phyloP scores from a whole-genome alignment of 1,140 invertebrate genomes.

The Eciton burchellii region DNA sequence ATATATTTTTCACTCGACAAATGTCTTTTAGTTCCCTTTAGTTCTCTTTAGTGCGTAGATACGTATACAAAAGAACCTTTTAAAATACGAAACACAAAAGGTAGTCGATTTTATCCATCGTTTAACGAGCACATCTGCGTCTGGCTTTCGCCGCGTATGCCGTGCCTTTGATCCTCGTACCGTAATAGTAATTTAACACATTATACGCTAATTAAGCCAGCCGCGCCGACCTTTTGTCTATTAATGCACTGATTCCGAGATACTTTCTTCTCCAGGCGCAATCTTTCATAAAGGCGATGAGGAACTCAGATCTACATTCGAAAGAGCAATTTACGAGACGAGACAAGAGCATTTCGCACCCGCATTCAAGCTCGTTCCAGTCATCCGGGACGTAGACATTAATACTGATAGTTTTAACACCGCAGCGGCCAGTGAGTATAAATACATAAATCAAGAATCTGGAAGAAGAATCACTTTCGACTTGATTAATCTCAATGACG shows the following conservation, averaged over 20 bases:
- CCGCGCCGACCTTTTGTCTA: not conserved
- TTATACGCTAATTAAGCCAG: not conserved
- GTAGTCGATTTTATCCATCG: too few relatives aligned
- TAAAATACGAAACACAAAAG: too few relatives aligned
- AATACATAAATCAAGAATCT: not conserved
- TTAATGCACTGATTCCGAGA: slow-evolving; percentile 3
- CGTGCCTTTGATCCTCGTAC: not conserved
- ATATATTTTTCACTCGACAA: too few relatives aligned
- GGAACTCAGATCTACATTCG: slow-evolving; percentile 72
- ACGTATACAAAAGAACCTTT: too few relatives aligned
- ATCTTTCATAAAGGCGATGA: slow-evolving; percentile 79
- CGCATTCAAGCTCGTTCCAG: slow-evolving; percentile 72
- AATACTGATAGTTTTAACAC: slow-evolving; percentile 81
- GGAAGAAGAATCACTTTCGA: not conserved
- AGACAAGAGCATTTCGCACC: slow-evolving; percentile 75
- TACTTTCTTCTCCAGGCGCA: slow-evolving; percentile 72
- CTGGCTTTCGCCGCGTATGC: too few relatives aligned
- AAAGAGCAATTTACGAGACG: slow-evolving; percentile 72
- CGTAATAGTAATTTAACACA: not conserved
- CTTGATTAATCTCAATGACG: too few relatives aligned
- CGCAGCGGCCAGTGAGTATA: slow-evolving; percentile 71
- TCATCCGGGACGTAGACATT: slow-evolving; percentile 71
- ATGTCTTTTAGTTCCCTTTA: too few relatives aligned
- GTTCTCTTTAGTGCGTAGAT: too few relatives aligned
- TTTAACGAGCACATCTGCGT: too few relatives aligned